Evolutionary conservation across 2,113 vertebrate genomes (phyloP), one percentile per base, ranked within the genome.

Genomic region (Poeciliopsis prolifica): DNA sequence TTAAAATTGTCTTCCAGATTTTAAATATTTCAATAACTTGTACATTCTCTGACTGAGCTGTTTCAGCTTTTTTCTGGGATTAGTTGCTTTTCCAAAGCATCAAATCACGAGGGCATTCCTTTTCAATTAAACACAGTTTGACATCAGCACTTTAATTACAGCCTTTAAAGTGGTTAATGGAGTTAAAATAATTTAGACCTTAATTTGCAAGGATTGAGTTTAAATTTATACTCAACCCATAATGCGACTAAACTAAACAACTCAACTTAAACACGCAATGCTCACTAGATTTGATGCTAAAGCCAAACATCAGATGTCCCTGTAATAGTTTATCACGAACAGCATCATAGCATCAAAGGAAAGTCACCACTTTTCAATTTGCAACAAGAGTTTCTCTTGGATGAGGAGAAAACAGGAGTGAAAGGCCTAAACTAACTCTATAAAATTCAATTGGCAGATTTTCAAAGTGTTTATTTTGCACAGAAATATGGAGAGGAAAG

Each of bases 151-250:
- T 11, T 17, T 28, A 33, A 31, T 15, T 48, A 30, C 15, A 80
- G 22, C 17, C 13, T 44, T 44, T 19, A 79, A 70, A 72, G 65
- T 70, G 61, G n/a, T 67, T 80, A 77, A 80, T 76, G 4, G 26
- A 65, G 65, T 83, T 0, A 66, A 70, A 60, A 68, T 5, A 5
- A 78, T 74, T 84, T 40, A 30, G 37, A 30, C 5, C 37, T 7
- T 64, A 33, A 48, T 70, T 58, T 65, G 11, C 33, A 68, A n/a
- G 28, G 44, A 31, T 62, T 61, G n/a, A 68, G 24, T 71, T 68
- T 51, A 15, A 44, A 4, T 51, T 37, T 0, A n/a, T 3, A 14
- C 7, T 33, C 26, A 1, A 15, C 2, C 35, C 35, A 37, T 37
- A 37, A 11, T 37, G 35, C 2, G 2, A 37, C 10, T 37, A 10